Conservation (phyloP, 2,113 vertebrate species). For the Cinclus mexicanus region DNA sequence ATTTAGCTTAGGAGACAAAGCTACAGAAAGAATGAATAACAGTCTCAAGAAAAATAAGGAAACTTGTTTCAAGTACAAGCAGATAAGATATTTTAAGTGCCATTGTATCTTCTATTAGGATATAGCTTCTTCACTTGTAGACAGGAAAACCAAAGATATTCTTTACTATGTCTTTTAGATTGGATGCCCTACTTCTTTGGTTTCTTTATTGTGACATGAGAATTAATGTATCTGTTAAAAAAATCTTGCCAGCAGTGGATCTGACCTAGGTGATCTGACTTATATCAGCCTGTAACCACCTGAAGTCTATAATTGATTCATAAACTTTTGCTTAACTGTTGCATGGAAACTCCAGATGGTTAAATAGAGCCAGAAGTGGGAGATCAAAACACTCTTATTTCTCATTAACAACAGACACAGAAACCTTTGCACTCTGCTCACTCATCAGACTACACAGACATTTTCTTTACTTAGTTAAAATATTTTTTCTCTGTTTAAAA, state of each 20-base stretch:
- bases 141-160: background rate
- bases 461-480: background rate
- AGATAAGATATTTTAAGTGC: background rate
- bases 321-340: background rate
- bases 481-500: background rate
- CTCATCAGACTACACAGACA: fast-evolving
- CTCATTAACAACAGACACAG: background rate
- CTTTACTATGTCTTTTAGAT: background rate
- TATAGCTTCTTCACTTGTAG: background rate
- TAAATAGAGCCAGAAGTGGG: background rate
- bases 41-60: background rate
- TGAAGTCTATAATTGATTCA: background rate
- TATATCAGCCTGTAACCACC: background rate
- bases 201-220: background rate
- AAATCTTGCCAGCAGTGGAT: background rate
- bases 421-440: background rate
- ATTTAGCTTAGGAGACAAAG: background rate
- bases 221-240: background rate
- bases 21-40: background rate
- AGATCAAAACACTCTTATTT: background rate
- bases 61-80: background rate
- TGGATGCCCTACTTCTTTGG: background rate
- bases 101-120: background rate
- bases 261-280: background rate
- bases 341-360: background rate